A percentile compares a stretch with the other conserved stretches of the same genome.
phyloP scores from a whole-genome alignment of 2,113 vertebrate species.

The Cyprinodon tularosa region DNA sequence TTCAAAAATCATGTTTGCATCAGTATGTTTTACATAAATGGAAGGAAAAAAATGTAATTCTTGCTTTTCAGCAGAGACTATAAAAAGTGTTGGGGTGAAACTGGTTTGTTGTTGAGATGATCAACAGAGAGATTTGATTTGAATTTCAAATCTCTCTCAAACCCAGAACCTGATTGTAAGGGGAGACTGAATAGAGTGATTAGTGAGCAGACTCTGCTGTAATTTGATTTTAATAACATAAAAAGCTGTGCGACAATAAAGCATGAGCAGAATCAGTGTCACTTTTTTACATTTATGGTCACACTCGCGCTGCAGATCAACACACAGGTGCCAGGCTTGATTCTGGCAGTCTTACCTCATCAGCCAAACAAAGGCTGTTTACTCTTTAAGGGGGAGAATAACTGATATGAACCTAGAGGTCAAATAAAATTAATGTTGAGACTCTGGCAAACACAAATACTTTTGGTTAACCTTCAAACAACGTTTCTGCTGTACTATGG shows the following conservation, averaged over 20 bases:
- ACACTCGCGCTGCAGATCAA: slow-evolving; percentile 8
- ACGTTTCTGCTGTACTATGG: too few relatives aligned
- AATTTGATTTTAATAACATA: slow-evolving; percentile 19
- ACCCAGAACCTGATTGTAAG: too few relatives aligned
- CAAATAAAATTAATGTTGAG: too few relatives aligned
- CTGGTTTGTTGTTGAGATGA: not conserved
- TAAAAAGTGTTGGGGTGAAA: slow-evolving; percentile 2
- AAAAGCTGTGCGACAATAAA: slow-evolving; percentile 24
- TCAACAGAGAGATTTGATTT: slow-evolving; percentile 13
- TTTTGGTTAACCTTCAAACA: too few relatives aligned
- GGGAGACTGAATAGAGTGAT: not conserved
- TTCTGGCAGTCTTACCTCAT: not conserved
- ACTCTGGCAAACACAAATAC: too few relatives aligned
- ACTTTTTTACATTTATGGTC: slow-evolving; percentile 22
- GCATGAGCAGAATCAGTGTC: slow-evolving; percentile 17
- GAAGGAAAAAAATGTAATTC: too few relatives aligned
- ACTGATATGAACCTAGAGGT: too few relatives aligned
- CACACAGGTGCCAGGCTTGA: slow-evolving; percentile 9
- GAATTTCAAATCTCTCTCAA: slow-evolving; percentile 37
- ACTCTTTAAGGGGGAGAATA: not conserved
- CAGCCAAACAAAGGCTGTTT: not conserved
- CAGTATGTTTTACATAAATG: too few relatives aligned
- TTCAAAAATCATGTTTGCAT: too few relatives aligned
- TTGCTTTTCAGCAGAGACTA: too few relatives aligned
- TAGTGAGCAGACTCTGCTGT: not conserved